Evolutionary conservation across 2,113 vertebrate species (phyloP).

Genomic region (Hirundichthys speculiger): DNA sequence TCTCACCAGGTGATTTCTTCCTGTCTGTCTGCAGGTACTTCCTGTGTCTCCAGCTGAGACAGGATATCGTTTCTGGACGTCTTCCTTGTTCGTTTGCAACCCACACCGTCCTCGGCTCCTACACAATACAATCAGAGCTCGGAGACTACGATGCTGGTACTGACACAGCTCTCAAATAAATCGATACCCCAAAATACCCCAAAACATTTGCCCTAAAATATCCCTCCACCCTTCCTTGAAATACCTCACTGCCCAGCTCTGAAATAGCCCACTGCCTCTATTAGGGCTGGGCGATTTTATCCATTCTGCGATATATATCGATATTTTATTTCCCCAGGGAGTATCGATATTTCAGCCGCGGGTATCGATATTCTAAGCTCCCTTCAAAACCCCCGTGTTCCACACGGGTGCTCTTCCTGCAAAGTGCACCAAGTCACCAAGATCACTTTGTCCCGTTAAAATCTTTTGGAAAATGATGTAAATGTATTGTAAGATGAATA

Average conservation of each 20-base stretch:
- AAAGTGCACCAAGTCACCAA: no score
- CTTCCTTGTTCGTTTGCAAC: constrained; percentile 96
- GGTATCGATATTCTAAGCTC: no score
- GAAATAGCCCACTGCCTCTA: background rate
- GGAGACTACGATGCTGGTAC: constrained; percentile 89
- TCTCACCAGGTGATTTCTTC: background rate
- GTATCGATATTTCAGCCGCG: no score
- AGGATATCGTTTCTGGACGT: constrained; percentile 91
- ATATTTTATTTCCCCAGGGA: no score
- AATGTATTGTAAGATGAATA: no score
- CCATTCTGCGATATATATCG: no score
- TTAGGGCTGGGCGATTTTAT: no score
- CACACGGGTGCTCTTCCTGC: no score
- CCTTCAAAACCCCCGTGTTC: no score
- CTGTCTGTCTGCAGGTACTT: constrained; percentile 86
- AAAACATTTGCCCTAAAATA: background rate
- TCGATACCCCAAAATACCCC: accelerated
- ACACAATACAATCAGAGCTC: constrained; percentile 93
- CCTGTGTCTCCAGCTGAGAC: constrained; percentile 93
- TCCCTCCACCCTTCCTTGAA: background rate
- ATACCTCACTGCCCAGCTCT: background rate
- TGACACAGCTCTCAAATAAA: no score
- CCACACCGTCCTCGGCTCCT: constrained; percentile 91
- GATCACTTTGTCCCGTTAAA: no score
- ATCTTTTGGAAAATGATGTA: no score